phyloP scores from a whole-genome alignment of 1,140 invertebrate species.

The Heliconius nattereri region DNA sequence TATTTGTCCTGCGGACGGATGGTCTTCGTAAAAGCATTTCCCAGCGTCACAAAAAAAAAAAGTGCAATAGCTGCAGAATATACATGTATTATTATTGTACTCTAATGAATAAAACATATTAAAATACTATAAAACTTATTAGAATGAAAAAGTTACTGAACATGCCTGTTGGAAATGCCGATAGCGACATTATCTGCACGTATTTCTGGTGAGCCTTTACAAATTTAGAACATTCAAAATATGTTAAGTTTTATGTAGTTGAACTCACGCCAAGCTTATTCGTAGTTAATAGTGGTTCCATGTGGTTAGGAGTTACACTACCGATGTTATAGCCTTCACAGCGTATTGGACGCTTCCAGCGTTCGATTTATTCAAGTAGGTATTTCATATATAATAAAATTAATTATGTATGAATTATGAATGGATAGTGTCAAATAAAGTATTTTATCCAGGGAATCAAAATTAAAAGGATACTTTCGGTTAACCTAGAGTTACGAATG shows the following conservation, averaged over 20 bases:
- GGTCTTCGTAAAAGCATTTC: no score
- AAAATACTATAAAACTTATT: no score
- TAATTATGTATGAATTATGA: neutral
- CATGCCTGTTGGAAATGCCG: neutral
- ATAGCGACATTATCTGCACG: neutral
- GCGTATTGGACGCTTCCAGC: neutral
- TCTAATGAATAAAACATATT: no score
- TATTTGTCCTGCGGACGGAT: no score
- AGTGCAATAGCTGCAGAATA: neutral
- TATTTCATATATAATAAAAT: neutral
- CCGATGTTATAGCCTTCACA: neutral
- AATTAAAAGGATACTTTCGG: no score
- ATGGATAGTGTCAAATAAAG: neutral
- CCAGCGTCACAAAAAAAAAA: no score
- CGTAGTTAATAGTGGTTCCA: neutral
- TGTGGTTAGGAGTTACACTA: neutral
- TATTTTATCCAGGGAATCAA: neutral
- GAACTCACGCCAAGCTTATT: conserved; percentile 19
- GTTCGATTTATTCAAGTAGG: neutral
- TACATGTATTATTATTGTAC: no score
- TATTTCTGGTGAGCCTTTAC: conserved; percentile 12
- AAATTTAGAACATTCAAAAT: conserved; percentile 16
- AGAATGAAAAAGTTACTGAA: neutral
- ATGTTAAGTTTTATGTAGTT: conserved; percentile 22
- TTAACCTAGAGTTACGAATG: no score